phyloP scores from a whole-genome alignment of 2,113 vertebrate species.

The Pagrus major region DNA sequence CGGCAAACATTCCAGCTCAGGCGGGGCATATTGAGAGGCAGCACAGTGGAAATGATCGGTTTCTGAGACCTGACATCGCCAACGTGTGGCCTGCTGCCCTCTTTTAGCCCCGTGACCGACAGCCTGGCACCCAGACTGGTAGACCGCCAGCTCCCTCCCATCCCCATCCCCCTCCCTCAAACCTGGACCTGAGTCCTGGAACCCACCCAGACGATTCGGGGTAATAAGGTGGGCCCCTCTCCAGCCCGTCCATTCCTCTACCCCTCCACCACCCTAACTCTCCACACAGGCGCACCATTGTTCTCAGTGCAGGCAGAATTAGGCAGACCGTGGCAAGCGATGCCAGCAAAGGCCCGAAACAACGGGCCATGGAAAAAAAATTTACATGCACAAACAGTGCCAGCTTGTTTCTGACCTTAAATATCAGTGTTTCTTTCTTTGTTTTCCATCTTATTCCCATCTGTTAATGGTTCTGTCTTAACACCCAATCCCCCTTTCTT shows the following conservation, averaged over 20 bases:
- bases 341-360: conserved; percentile 77
- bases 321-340: conserved; percentile 71
- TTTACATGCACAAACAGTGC: conserved; percentile 77
- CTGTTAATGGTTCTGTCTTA: conserved; percentile 32
- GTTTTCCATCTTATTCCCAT: conserved; percentile 21
- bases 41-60: conserved; percentile 66
- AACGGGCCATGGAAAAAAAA: conserved; percentile 68
- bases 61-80: conserved; percentile 58
- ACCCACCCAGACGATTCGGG: conserved; percentile 57
- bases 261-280: conserved; percentile 57
- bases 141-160: background rate
- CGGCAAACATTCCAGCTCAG: conserved; percentile 60
- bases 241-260: conserved; percentile 64
- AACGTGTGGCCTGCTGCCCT: conserved; percentile 47
- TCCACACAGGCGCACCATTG: conserved; percentile 82
- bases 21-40: conserved; percentile 51
- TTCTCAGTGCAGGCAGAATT: conserved; percentile 74
- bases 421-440: conserved; percentile 48
- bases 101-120: conserved; percentile 63
- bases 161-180: conserved; percentile 18
- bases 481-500: conserved; percentile 20
- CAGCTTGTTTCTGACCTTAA: conserved; percentile 60
- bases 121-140: conserved; percentile 52
- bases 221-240: conserved; percentile 69
- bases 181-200: conserved; percentile 57